phyloP scores from a whole-genome alignment of 2,113 vertebrate genomes.

The Excalfactoria chinensis region DNA sequence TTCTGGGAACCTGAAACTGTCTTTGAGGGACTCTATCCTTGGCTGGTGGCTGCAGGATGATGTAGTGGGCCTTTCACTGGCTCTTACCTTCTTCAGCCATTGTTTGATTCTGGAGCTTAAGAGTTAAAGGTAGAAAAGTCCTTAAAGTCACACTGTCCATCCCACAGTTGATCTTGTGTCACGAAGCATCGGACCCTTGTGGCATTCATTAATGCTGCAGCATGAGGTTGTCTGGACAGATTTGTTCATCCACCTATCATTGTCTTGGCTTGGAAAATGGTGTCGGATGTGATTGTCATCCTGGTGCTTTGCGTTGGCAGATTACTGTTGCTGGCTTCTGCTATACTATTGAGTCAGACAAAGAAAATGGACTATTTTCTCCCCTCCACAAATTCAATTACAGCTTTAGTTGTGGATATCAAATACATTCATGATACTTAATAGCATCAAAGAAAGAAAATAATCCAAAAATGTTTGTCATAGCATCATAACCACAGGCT shows the following conservation, averaged over 20 bases:
- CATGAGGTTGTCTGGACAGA: constrained; percentile 32
- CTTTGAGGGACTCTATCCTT: not conserved
- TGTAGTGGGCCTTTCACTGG: not conserved
- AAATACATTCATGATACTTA: constrained; percentile 29
- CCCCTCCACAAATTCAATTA: constrained; percentile 48
- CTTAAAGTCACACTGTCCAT: not conserved
- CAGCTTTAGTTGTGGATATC: constrained; percentile 31
- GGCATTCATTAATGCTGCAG: constrained; percentile 15
- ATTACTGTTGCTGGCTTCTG: not conserved
- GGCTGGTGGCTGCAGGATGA: not conserved
- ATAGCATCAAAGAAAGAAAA: constrained; percentile 21
- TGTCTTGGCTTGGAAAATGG: constrained; percentile 24
- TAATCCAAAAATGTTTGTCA: constrained; percentile 20
- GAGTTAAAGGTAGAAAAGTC: constrained; percentile 6
- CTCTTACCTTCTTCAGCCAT: not conserved
- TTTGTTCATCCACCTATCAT: constrained; percentile 45
- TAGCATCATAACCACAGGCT: constrained; percentile 55
- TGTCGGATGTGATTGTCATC: constrained; percentile 22
- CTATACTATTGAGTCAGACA: not conserved
- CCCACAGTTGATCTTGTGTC: not conserved
- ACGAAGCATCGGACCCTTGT: not conserved
- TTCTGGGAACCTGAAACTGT: not conserved
- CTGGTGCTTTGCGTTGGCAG: not conserved
- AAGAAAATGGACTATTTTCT: constrained; percentile 42
- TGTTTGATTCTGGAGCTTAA: constrained; percentile 1